Conservation (phyloP, 2,888 invertebrate species). For the Ophion slaviceki region DNA sequence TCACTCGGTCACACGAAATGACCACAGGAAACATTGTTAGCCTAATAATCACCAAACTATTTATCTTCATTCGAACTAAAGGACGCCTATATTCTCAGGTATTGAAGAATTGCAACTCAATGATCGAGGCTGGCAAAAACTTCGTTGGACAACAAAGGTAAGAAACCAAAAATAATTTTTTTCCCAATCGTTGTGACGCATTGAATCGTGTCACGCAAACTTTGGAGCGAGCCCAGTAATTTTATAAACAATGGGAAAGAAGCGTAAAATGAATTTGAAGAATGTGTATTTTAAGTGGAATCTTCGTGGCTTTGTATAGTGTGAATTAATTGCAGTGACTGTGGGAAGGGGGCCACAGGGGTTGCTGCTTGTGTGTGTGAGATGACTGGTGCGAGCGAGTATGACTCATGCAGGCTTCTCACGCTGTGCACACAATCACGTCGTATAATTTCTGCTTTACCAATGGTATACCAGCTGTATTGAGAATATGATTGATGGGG, state of each 20-base stretch:
- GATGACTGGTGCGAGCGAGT: slow-evolving; percentile 70
- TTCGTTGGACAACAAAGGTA: slow-evolving; percentile 97
- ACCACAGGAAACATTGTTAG: not conserved
- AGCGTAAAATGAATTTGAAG: slow-evolving; percentile 19
- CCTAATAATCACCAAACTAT: not conserved
- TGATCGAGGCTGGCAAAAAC: slow-evolving; percentile 96
- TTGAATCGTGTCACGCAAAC: not conserved
- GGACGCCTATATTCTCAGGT: slow-evolving; percentile 83
- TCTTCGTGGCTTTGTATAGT: slow-evolving; percentile 29
- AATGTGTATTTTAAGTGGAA: not conserved
- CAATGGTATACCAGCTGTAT: slow-evolving; percentile 30
- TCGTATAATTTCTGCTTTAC: slow-evolving; percentile 61
- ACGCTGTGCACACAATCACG: slow-evolving; percentile 68
- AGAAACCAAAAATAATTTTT: slow-evolving; percentile 64
- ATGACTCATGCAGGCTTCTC: slow-evolving; percentile 75
- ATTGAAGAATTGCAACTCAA: slow-evolving; percentile 93
- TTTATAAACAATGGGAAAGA: not conserved
- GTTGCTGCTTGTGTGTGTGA: slow-evolving; percentile 54
- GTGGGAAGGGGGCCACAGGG: slow-evolving; percentile 67
- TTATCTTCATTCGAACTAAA: slow-evolving; percentile 2
- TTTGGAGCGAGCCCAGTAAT: not conserved
- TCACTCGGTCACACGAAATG: too few relatives aligned
- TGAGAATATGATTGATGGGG: slow-evolving; percentile 29
- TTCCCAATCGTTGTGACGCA: not conserved
- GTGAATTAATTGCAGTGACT: slow-evolving; percentile 36